A percentile compares a stretch with the other conserved stretches of the same genome.
Evolutionary conservation across 2,797 vertebrate species (phyloP).

Genomic region (Helicolenus hilgendorfi): DNA sequence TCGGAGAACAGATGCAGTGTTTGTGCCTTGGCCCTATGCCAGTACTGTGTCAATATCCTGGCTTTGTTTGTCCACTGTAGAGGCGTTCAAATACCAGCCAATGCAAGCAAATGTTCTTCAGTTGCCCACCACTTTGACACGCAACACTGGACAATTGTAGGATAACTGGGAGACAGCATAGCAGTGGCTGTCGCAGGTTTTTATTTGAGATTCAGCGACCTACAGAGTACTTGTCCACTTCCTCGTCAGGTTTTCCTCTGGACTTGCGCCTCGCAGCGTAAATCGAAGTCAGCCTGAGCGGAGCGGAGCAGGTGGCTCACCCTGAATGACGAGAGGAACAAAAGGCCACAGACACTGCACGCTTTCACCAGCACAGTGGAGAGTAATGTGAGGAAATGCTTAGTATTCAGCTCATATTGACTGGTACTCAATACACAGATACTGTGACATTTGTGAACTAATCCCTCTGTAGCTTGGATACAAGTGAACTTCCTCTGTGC

Average conservation of each 20-base stretch:
- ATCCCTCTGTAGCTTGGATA: slow-evolving; percentile 70
- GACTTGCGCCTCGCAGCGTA: slow-evolving; percentile 37
- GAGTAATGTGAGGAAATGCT: slow-evolving; percentile 82
- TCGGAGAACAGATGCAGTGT: slow-evolving; percentile 70
- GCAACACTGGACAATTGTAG: slow-evolving; percentile 28
- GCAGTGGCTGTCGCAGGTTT: not conserved
- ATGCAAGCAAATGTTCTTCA: slow-evolving; percentile 60
- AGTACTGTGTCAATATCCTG: slow-evolving; percentile 75
- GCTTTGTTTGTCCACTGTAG: slow-evolving; percentile 75
- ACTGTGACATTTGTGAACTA: slow-evolving; percentile 81
- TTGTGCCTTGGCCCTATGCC: slow-evolving; percentile 66
- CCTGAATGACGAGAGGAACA: slow-evolving; percentile 82
- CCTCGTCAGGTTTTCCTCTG: slow-evolving; percentile 35
- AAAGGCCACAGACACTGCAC: slow-evolving; percentile 78
- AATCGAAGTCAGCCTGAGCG: slow-evolving; percentile 62
- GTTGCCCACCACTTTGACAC: slow-evolving; percentile 29
- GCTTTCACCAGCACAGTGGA: slow-evolving; percentile 83
- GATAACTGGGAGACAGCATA: not conserved
- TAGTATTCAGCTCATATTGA: slow-evolving; percentile 86
- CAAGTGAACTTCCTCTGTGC: slow-evolving; percentile 38
- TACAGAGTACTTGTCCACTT: slow-evolving; percentile 14
- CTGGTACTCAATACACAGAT: slow-evolving; percentile 71
- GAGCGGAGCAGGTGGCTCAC: slow-evolving; percentile 83
- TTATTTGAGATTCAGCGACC: not conserved
- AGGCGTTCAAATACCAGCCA: slow-evolving; percentile 60